Evolutionary conservation across 1,140 invertebrate species (phyloP).

Genomic region (Idris sp.): DNA sequence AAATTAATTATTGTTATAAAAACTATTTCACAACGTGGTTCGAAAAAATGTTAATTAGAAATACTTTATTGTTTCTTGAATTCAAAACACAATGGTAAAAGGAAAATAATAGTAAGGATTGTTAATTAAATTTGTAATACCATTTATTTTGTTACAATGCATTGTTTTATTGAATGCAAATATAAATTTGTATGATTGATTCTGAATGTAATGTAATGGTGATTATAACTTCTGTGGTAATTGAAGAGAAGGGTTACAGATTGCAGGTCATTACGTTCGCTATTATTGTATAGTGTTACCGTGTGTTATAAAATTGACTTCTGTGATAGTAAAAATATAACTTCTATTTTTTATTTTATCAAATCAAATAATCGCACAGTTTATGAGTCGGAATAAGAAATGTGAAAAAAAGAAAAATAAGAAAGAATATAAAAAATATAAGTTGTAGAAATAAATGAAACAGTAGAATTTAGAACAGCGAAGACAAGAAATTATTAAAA

Average conservation of each 20-base stretch:
- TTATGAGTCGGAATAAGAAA: too few relatives aligned
- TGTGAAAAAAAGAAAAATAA: too few relatives aligned
- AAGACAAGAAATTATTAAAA: too few relatives aligned
- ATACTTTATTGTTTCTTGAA: too few relatives aligned
- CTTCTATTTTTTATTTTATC: not conserved
- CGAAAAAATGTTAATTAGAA: too few relatives aligned
- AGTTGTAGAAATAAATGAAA: too few relatives aligned
- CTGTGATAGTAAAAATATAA: conserved; percentile 65
- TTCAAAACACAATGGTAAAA: too few relatives aligned
- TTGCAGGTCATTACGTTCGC: conserved; percentile 43
- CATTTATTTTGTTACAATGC: conserved; percentile 13
- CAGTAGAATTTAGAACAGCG: conserved; percentile 1
- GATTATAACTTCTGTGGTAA: conserved; percentile 19
- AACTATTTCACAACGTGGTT: too few relatives aligned
- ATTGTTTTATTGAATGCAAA: conserved; percentile 38
- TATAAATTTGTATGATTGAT: conserved; percentile 17
- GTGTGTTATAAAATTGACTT: conserved; percentile 25
- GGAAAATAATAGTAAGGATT: conserved; percentile 1
- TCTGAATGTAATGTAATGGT: conserved; percentile 17
- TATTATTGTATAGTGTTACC: conserved; percentile 13
- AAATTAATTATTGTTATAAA: too few relatives aligned
- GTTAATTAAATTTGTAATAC: conserved; percentile 1
- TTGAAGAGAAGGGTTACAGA: conserved; percentile 14
- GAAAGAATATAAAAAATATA: too few relatives aligned
- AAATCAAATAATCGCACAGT: not conserved